phyloP scores from a whole-genome alignment of 2,888 invertebrate species.

The Agrochola macilenta region DNA sequence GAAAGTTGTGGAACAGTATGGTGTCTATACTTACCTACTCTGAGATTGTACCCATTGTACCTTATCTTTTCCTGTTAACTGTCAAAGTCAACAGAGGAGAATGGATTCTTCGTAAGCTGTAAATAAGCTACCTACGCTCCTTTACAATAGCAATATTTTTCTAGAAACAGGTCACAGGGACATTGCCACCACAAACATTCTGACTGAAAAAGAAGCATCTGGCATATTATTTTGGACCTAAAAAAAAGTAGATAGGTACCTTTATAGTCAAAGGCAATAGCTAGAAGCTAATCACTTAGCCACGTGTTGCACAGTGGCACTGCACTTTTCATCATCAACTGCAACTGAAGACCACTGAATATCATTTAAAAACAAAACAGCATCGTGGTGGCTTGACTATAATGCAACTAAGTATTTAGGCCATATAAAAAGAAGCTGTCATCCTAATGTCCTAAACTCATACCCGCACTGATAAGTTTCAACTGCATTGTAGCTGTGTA shows the following conservation, averaged over 20 bases:
- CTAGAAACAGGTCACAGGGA: too few species aligned
- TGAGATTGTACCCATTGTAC: conserved; percentile 22
- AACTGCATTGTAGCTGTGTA: conserved; percentile 54
- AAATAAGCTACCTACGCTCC: conserved; percentile 5
- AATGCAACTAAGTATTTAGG: background rate
- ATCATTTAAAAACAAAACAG: background rate
- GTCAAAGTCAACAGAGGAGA: conserved; percentile 51
- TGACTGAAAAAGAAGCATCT: too few species aligned
- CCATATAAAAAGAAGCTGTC: background rate
- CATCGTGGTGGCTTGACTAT: too few species aligned
- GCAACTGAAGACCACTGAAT: background rate
- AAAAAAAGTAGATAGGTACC: background rate
- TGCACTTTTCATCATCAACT: background rate
- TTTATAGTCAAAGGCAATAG: background rate
- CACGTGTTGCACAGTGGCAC: background rate
- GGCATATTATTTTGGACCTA: background rate
- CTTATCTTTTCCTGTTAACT: conserved; percentile 60
- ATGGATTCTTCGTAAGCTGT: conserved; percentile 36
- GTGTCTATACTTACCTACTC: background rate
- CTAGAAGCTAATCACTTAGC: background rate
- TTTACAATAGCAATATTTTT: background rate
- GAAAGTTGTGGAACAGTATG: too few species aligned
- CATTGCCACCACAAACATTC: too few species aligned
- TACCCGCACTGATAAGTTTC: conserved; percentile 44
- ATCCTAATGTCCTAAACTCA: conserved; percentile 7